Evolutionary conservation across 1,140 invertebrate genomes (phyloP), one percentile per base, ranked within the genome.

Genomic region (Sinella curviseta): DNA sequence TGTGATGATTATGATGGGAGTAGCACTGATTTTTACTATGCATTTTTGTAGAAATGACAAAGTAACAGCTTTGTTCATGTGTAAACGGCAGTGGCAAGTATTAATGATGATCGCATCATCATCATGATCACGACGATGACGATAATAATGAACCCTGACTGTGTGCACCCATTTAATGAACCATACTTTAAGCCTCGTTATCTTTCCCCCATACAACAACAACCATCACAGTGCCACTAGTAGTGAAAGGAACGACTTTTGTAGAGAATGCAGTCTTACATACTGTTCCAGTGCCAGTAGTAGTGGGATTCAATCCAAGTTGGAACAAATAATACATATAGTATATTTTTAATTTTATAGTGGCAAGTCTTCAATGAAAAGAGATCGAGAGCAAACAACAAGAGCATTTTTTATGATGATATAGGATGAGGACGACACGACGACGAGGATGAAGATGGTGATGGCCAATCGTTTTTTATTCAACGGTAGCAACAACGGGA

Each of bases 91-190:
- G 57, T 26, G 14, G 57, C 57, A 65, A 26, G 26, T n/a, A 65
- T 65, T 65, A 65, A 26, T 65, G 24, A 65, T 65, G 24, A 65
- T n/a, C n/a, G n/a, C n/a, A 48, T 12, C 39, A 48, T 12, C 8
- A 12, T 20, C 39, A 48, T 48, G 20, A 48, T 48, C 39, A 16
- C 57, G 57, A 65, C 26, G 57, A 65, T 65, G 26, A 65, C 24
- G 26, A 65, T 65, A 17, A 65, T 17, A 16, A 65, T 65, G 57
- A 26, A n/a, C 57, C 57, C 57, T 65, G 57, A 65, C 57, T 65
- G 57, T 26, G 57, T 65, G 57, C 26, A 26, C 57, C 57, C 57
- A 65, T 65, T 65, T 65, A 65, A 65, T 65, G 57, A 65, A 65
- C 57, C 57, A 65, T 65, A 65, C 16, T 65, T 65, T 65, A 26